A percentile compares a stretch with the other conserved stretches of the same genome.
These are phyloP conservation scores for Equus quagga DNA, from an alignment of 2,113 vertebrate species.

Conservation along the genomic window DNA sequence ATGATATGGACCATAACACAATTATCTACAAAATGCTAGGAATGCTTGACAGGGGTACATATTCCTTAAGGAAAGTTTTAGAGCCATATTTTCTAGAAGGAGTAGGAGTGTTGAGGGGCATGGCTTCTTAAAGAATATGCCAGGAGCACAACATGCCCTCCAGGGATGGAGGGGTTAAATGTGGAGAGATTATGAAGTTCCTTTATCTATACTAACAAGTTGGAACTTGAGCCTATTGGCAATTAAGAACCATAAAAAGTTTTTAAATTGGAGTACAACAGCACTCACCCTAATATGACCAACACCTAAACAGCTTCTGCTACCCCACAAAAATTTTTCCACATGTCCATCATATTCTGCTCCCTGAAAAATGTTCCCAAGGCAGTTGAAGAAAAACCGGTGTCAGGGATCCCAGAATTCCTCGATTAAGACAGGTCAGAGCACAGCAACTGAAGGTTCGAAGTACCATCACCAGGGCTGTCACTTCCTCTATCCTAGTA, in stretches of 20 bases:
- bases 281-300: not conserved
- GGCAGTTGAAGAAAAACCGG: not conserved
- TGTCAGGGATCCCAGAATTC: not conserved
- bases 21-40: not conserved
- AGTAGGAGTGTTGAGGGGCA: not conserved
- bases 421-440: not conserved
- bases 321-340: slow-evolving; percentile 32
- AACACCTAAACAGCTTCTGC: slow-evolving; percentile 38
- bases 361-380: slow-evolving; percentile 33
- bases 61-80: not conserved
- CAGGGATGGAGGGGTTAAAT: not conserved
- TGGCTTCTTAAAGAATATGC: not conserved
- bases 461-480: not conserved
- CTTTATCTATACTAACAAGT: slow-evolving; percentile 38
- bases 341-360: not conserved
- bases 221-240: slow-evolving; percentile 48
- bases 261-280: slow-evolving; percentile 14
- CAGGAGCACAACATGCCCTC: not conserved
- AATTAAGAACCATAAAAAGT: slow-evolving; percentile 32
- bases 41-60: not conserved
- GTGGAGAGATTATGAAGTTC: not conserved
- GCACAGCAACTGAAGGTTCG: not conserved
- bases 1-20: not conserved
- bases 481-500: not conserved
- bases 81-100: slow-evolving; percentile 6